A percentile compares a stretch with the other conserved stretches of the same genome.
phyloP scores from a whole-genome alignment of 2,797 vertebrate species.

The Muscicapa comitata region DNA sequence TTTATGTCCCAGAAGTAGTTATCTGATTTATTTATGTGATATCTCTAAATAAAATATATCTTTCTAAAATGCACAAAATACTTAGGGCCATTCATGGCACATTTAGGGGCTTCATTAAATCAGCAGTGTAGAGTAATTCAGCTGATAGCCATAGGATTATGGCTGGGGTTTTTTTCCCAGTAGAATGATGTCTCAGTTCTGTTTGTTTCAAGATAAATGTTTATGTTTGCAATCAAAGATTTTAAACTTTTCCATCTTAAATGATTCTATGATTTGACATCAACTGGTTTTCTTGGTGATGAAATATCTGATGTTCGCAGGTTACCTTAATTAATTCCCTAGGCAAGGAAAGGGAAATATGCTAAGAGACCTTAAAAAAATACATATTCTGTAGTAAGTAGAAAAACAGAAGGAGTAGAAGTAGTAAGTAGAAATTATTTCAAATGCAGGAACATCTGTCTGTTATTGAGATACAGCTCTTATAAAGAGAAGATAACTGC shows the following conservation, averaged over 20 bases:
- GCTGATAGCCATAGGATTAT: neutral
- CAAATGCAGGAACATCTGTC: neutral
- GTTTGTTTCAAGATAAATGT: neutral
- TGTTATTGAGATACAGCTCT: neutral
- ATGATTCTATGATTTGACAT: neutral
- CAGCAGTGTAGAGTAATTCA: neutral
- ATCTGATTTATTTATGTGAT: neutral
- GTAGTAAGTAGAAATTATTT: neutral
- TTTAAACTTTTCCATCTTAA: neutral
- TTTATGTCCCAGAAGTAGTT: neutral
- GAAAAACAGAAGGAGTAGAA: neutral
- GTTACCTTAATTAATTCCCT: neutral
- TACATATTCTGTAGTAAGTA: neutral
- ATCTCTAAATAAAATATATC: neutral
- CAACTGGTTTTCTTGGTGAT: neutral
- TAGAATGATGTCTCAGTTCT: neutral
- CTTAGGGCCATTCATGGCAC: neutral
- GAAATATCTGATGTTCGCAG: neutral
- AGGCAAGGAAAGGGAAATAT: neutral
- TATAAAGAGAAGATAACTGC: neutral
- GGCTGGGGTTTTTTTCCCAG: fast-evolving
- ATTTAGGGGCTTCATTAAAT: neutral
- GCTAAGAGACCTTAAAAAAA: neutral
- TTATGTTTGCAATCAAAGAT: neutral
- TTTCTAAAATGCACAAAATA: neutral